These are phyloP conservation scores for Eufriesea mexicana DNA, from an alignment of 1,140 invertebrate species.

Conservation along the genomic window DNA sequence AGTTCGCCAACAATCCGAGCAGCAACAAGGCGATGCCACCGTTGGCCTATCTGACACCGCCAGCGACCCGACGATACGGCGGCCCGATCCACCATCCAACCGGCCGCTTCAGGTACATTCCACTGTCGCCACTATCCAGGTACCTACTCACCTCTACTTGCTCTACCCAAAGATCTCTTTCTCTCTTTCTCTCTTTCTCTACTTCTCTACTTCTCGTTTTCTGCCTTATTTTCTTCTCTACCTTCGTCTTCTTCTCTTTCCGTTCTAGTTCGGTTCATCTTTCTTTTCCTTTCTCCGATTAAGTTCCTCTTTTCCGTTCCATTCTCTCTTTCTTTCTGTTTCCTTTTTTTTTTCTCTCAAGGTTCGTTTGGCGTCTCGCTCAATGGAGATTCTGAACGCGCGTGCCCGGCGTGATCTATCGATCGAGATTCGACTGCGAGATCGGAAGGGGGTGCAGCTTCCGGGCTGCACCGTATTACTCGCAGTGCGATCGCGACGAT, in stretches of 20 bases:
- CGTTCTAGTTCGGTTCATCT: neutral
- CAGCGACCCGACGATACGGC: constrained; percentile 91
- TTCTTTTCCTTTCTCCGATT: neutral
- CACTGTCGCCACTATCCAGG: constrained; percentile 87
- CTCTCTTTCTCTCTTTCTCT: constrained; percentile 45
- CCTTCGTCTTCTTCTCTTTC: neutral
- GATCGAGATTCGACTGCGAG: no score
- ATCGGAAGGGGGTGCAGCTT: no score
- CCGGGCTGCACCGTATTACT: no score
- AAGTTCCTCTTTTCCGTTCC: constrained; percentile 12
- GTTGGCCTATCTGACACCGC: constrained; percentile 94
- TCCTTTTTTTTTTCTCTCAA: neutral
- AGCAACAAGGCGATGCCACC: constrained; percentile 95
- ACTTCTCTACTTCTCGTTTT: constrained; percentile 18
- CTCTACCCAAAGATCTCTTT: constrained; percentile 78
- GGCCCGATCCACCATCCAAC: constrained; percentile 96
- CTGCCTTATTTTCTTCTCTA: constrained; percentile 10
- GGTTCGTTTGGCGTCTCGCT: neutral
- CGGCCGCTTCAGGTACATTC: constrained; percentile 94
- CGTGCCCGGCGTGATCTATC: constrained; percentile 39
- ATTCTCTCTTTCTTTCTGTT: constrained; percentile 2
- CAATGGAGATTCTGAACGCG: constrained; percentile 24
- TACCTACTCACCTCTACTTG: constrained; percentile 84
- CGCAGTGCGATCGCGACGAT: no score
- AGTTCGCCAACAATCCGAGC: constrained; percentile 99